Conservation (phyloP, 2,888 invertebrate genomes). For the Cantharis lateralis region DNA sequence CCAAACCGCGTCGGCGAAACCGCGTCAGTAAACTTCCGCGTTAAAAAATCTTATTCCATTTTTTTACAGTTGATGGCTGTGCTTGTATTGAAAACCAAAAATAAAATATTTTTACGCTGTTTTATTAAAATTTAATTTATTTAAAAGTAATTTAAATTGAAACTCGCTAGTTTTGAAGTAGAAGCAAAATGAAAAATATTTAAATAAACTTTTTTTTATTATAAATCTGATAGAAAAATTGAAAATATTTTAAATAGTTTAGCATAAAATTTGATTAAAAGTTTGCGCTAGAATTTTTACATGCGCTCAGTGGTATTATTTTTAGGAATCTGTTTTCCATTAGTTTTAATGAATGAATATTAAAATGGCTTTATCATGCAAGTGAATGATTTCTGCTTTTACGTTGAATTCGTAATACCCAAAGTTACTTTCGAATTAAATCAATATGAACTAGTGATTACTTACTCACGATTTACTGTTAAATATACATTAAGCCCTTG, state of each 20-base stretch:
- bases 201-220: too few relatives aligned
- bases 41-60: too few relatives aligned
- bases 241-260: not conserved
- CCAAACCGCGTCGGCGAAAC: too few relatives aligned
- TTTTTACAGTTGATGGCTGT: too few relatives aligned
- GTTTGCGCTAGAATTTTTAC: not conserved
- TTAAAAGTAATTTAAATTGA: too few relatives aligned
- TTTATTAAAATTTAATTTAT: too few relatives aligned
- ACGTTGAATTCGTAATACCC: not conserved
- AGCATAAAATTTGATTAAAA: not conserved
- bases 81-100: too few relatives aligned
- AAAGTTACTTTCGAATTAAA: not conserved
- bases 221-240: too few relatives aligned
- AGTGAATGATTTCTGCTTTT: not conserved
- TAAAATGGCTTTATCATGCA: not conserved
- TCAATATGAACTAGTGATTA: not conserved
- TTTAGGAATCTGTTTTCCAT: not conserved
- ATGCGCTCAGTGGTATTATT: not conserved
- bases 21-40: too few relatives aligned
- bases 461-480: not conserved
- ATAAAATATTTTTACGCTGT: too few relatives aligned
- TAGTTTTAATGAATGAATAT: not conserved
- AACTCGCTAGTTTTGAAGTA: too few relatives aligned
- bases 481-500: slow-evolving; percentile 9
- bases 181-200: too few relatives aligned